Base-by-base conservation (phyloP, 2,797 vertebrate genomes). In the Catamblyrhynchus diadema region DNA sequence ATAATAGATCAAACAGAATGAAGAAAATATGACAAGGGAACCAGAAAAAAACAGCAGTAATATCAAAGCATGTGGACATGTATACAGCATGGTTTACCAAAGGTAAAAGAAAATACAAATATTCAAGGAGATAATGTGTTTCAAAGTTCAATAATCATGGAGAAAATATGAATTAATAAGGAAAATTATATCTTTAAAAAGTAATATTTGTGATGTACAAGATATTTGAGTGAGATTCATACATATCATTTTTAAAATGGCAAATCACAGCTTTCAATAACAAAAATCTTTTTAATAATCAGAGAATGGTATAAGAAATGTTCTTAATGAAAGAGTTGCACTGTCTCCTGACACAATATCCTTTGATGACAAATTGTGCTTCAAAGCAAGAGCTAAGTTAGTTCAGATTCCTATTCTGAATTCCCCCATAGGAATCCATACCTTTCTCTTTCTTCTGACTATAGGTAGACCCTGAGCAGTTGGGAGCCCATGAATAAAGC, bases 281-380 rank as follows among this genome's bases (percentile, higher is more conserved):
- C 54, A 65, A 78, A 87, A 93, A 61, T 28, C 33, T 61, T 87
- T 89, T 89, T 81, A 39, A 56, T 91, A 86, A 94, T 85, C 81
- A 94, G 50, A 71, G 56, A 54, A 78, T 25, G 23, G 60, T 67
- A 53, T 50, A 92, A 92, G 72, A 87, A 87, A 93, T 73, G 56
- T 78, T 81, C 67, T 87, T 91, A 93, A 91, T 89, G 67, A 92
- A 95, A 86, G 42, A 67, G 64, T 90, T 70, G 22, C 50, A 73
- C 45, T 80, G 53, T 91, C 95, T 96, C 57, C 67, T 87, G 78
- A 70, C 71, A 95, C 88, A 94, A 88, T 93, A 93, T 93, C 60
- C 69, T 95, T 81, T 93, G 84, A 91, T 91, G 88, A 94, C 53
- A 95, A 94, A 93, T 92, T 91, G 86, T 71, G 50, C 45, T 85